Evolutionary conservation across 2,797 vertebrate genomes (phyloP).

Genomic region (Garrulus glandarius): DNA sequence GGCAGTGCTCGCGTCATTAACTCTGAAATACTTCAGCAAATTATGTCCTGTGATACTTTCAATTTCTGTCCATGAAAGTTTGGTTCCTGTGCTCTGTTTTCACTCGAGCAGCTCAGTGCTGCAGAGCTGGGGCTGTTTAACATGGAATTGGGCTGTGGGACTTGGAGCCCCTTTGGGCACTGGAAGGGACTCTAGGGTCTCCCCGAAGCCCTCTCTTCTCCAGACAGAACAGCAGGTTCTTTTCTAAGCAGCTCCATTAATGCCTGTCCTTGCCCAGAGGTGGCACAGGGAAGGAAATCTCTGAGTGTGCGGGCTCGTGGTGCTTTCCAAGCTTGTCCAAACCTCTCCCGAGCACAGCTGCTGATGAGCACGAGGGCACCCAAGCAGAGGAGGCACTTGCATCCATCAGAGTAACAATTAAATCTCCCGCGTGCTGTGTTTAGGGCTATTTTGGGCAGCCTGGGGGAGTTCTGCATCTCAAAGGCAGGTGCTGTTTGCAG

Average conservation of each 20-base stretch:
- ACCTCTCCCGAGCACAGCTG: not conserved
- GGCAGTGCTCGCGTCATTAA: not conserved
- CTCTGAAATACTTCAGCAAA: not conserved
- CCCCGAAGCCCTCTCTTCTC: not conserved
- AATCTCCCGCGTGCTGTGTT: not conserved
- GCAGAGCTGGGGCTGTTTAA: not conserved
- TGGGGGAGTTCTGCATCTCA: not conserved
- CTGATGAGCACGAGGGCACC: accelerated
- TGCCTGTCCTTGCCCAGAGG: accelerated
- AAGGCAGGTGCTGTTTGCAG: not conserved
- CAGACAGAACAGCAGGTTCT: not conserved
- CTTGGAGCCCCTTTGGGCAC: not conserved
- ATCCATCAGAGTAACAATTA: not conserved
- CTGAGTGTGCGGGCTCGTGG: accelerated
- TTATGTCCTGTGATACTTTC: not conserved
- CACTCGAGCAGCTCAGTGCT: not conserved
- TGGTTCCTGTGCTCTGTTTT: not conserved
- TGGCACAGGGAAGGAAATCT: not conserved
- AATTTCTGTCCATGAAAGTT: accelerated
- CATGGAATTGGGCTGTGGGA: accelerated
- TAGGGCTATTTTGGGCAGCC: not conserved
- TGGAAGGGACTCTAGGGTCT: no score
- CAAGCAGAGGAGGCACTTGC: accelerated
- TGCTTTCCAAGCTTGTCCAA: not conserved
- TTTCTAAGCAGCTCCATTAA: accelerated